Percentiles rank a stretch among this genome's conserved stretches.
Evolutionary conservation across 2,113 vertebrate species (phyloP).

Genomic region (Aramus guarauna): DNA sequence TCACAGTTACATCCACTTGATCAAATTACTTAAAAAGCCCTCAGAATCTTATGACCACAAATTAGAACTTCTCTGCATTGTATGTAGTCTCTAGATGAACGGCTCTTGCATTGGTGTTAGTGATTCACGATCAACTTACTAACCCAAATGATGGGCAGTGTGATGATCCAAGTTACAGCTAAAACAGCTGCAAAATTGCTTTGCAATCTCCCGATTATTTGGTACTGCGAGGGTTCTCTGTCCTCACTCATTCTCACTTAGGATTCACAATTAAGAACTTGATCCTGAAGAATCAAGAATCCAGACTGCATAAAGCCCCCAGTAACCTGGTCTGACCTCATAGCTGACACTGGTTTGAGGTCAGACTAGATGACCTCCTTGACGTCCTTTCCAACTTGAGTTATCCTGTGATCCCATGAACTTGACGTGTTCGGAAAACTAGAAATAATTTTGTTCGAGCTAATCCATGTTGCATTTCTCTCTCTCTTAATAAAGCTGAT

Average conservation of each 20-base stretch:
- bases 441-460: not conserved
- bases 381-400: not conserved
- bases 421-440: not conserved
- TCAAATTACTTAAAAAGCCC: not conserved
- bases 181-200: not conserved
- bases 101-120: not conserved
- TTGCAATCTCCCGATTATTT: not conserved
- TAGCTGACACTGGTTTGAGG: not conserved
- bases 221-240: not conserved
- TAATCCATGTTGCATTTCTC: not conserved
- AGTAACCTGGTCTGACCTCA: not conserved
- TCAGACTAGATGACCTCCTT: not conserved
- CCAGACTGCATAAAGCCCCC: not conserved
- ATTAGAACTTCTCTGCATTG: not conserved
- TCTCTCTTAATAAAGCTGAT: not conserved
- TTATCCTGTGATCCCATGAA: not conserved
- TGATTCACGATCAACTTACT: not conserved
- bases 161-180: not conserved
- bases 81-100: not conserved
- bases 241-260: not conserved
- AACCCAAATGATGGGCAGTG: not conserved
- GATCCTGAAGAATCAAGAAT: conserved; percentile 2
- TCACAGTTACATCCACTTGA: not conserved
- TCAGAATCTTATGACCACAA: not conserved
- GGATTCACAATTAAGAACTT: not conserved